These are phyloP conservation scores for Hormiphora californensis DNA, from an alignment of 37 sponge, comb jelly and placozoan genomes.

Conservation along the genomic window DNA sequence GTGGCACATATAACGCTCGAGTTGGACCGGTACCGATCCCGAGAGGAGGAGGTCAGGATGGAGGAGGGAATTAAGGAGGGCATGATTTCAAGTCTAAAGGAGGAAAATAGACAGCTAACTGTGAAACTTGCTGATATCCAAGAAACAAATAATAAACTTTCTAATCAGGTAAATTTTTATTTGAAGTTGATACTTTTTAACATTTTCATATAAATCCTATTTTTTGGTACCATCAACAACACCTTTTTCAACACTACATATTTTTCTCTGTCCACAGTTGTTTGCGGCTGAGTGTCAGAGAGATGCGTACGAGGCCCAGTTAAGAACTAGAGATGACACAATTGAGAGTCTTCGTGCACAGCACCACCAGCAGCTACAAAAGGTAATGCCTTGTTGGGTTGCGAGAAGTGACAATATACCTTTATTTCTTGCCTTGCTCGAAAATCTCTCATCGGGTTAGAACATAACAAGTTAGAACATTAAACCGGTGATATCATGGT, in stretches of 20 bases:
- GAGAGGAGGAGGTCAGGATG: slow-evolving; percentile 6
- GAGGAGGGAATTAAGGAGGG: slow-evolving; percentile 6
- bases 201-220: too few relatives aligned
- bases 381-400: too few relatives aligned
- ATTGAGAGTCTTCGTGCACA: not conserved
- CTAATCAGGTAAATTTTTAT: not conserved
- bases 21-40: not conserved
- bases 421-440: too few relatives aligned
- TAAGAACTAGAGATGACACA: not conserved
- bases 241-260: too few relatives aligned
- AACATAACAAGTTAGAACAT: too few relatives aligned
- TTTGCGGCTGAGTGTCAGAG: not conserved
- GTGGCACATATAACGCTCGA: not conserved
- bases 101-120: not conserved
- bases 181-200: too few relatives aligned
- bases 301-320: not conserved
- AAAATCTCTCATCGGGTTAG: too few relatives aligned
- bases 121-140: not conserved
- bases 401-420: too few relatives aligned
- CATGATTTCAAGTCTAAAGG: not conserved
- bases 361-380: slow-evolving; percentile 23
- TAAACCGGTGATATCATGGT: too few relatives aligned
- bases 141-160: not conserved
- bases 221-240: too few relatives aligned
- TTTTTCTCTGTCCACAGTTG: not conserved